phyloP scores from a whole-genome alignment of 2,888 invertebrate genomes.

The Gibbula magus region DNA sequence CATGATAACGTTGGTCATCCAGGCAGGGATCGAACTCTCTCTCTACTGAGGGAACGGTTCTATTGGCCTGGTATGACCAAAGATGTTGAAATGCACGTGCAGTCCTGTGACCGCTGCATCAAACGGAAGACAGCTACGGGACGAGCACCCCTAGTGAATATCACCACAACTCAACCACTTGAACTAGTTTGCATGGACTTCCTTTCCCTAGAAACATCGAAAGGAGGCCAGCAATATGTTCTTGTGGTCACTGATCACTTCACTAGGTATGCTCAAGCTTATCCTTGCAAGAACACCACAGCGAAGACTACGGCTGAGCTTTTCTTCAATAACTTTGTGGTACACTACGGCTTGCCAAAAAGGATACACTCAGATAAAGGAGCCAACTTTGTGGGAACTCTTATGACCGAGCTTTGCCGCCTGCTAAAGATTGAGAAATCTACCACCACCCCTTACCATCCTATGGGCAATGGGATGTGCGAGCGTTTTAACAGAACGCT shows the following conservation, averaged over 20 bases:
- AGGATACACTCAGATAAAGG: neutral
- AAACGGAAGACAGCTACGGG: neutral
- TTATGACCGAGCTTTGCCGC: neutral
- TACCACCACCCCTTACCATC: neutral
- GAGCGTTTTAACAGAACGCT: neutral
- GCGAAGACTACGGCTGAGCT: neutral
- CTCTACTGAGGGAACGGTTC: neutral
- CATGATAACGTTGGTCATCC: neutral
- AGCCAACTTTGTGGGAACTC: neutral
- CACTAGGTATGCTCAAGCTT: no score
- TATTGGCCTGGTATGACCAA: no score
- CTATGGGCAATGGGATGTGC: neutral
- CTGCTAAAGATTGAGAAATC: neutral
- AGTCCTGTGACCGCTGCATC: neutral
- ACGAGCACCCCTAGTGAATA: neutral
- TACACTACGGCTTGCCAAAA: neutral
- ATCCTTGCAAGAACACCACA: no score
- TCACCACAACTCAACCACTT: neutral
- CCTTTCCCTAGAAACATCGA: neutral
- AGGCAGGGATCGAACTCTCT: neutral
- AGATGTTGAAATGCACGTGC: neutral
- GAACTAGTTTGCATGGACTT: neutral
- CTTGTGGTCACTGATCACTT: no score
- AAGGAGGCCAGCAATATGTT: no score
- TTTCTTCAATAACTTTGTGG: neutral